A percentile compares a stretch with the other conserved stretches of the same genome.
Evolutionary conservation across 2,113 vertebrate genomes (phyloP).

Genomic region (Potamarius usumacintae): DNA sequence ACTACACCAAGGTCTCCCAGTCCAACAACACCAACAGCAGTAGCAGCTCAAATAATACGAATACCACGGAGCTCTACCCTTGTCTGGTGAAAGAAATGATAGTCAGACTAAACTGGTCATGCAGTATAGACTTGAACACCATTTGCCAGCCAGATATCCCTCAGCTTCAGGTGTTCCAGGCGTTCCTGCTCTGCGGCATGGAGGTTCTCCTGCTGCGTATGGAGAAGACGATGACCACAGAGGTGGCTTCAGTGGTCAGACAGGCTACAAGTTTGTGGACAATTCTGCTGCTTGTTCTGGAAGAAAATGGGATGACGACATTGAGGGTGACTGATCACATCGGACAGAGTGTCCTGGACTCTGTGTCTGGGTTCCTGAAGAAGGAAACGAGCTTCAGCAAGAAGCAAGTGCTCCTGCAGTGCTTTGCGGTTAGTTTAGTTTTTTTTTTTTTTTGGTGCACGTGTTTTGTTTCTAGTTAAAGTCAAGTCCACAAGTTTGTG

Average conservation of each 20-base stretch:
- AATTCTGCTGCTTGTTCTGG: slow-evolving; percentile 70
- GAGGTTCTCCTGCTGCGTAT: slow-evolving; percentile 64
- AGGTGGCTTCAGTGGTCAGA: slow-evolving; percentile 56
- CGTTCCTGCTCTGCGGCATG: slow-evolving; percentile 69
- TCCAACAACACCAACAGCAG: slow-evolving; percentile 22
- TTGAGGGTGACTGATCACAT: slow-evolving; percentile 67
- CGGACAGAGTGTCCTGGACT: slow-evolving; percentile 57
- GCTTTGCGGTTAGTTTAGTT: slow-evolving; percentile 75
- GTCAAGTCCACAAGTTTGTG: not conserved
- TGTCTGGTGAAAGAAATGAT: slow-evolving; percentile 67
- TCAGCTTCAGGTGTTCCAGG: slow-evolving; percentile 59
- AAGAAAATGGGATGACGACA: slow-evolving; percentile 67
- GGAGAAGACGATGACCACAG: slow-evolving; percentile 52
- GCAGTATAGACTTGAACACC: slow-evolving; percentile 63
- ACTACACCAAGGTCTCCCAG: slow-evolving; percentile 14
- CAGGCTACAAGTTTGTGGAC: slow-evolving; percentile 64
- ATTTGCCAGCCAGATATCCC: slow-evolving; percentile 66
- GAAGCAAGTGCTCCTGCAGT: slow-evolving; percentile 76
- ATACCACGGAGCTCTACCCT: not conserved
- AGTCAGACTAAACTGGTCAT: slow-evolving; percentile 70
- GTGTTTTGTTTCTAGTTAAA: not conserved
- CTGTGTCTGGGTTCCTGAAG: slow-evolving; percentile 63
- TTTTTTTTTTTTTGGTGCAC: not conserved
- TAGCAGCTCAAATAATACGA: not conserved
- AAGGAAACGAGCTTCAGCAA: slow-evolving; percentile 62